phyloP scores from a whole-genome alignment of 2,888 invertebrate genomes.

The Ecdyonurus torrentis region DNA sequence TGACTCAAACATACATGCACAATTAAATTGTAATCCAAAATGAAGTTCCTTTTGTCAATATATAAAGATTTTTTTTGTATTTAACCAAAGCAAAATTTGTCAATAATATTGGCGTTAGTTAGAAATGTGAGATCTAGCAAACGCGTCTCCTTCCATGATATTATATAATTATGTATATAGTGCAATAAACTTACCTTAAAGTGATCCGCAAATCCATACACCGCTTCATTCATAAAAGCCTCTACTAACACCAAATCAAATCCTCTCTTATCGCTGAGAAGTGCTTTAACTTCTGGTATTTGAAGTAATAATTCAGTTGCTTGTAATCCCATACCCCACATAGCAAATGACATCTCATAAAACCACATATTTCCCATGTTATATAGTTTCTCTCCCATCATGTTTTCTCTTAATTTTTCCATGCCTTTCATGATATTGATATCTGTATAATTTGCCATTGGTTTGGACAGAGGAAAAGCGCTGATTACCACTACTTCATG shows the following conservation, averaged over 20 bases:
- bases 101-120: too few species aligned
- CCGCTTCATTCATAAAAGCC: slow-evolving; percentile 31
- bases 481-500: slow-evolving; percentile 10
- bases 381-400: not conserved
- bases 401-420: slow-evolving; percentile 12
- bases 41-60: too few species aligned
- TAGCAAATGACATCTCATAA: not conserved
- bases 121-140: too few species aligned
- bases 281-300: slow-evolving; percentile 11
- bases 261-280: slow-evolving; percentile 19
- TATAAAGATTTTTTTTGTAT: too few species aligned
- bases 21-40: too few species aligned
- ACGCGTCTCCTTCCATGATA: too few species aligned
- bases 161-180: too few species aligned
- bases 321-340: not conserved
- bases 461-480: slow-evolving; percentile 2
- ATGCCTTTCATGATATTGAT: slow-evolving; percentile 7
- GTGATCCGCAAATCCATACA: slow-evolving; percentile 29
- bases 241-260: slow-evolving; percentile 33
- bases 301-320: slow-evolving; percentile 8
- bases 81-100: too few species aligned
- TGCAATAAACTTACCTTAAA: slow-evolving; percentile 22
- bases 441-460: slow-evolving; percentile 6
- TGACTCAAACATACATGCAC: too few species aligned
- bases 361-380: not conserved